Evolutionary conservation across 2,888 invertebrate genomes (phyloP).

Genomic region (Mesorhabditis spiculigera): DNA sequence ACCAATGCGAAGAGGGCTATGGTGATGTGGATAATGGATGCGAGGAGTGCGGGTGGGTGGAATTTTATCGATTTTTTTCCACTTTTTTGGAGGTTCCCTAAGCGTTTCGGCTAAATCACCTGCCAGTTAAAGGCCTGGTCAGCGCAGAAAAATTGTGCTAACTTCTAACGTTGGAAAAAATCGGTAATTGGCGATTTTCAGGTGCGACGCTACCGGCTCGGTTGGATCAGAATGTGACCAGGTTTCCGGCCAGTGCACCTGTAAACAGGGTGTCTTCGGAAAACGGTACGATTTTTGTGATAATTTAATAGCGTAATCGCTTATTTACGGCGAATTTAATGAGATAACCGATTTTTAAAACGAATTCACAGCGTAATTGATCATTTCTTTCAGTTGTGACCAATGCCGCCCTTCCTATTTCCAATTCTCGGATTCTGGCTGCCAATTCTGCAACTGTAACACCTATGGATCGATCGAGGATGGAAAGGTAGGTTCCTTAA

Average conservation of each 20-base stretch:
- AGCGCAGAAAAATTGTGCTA: no score
- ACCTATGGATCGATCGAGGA: constrained; percentile 49
- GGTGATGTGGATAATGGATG: constrained; percentile 78
- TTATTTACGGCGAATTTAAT: no score
- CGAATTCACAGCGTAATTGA: no score
- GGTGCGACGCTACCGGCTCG: constrained; percentile 31
- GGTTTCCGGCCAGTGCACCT: constrained; percentile 61
- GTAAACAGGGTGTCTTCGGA: constrained; percentile 61
- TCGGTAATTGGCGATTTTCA: no score
- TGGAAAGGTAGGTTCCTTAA: constrained; percentile 22
- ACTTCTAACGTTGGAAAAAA: no score
- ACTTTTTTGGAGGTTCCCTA: no score
- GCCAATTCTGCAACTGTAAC: constrained; percentile 57
- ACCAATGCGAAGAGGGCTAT: constrained; percentile 65
- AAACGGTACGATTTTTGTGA: constrained; percentile 19
- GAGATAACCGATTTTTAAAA: no score
- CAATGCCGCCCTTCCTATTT: constrained; percentile 58
- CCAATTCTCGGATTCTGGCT: constrained; percentile 56
- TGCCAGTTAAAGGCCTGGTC: no score
- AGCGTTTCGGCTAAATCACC: no score
- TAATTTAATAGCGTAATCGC: neutral
- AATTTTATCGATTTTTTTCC: no score
- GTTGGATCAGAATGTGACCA: constrained; percentile 48
- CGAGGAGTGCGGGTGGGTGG: constrained; percentile 70
- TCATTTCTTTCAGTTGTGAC: constrained; percentile 48